A percentile compares a stretch with the other conserved stretches of the same genome.
Evolutionary conservation across 2,113 vertebrate species (phyloP).

Genomic region (Cheirogaleus medius): DNA sequence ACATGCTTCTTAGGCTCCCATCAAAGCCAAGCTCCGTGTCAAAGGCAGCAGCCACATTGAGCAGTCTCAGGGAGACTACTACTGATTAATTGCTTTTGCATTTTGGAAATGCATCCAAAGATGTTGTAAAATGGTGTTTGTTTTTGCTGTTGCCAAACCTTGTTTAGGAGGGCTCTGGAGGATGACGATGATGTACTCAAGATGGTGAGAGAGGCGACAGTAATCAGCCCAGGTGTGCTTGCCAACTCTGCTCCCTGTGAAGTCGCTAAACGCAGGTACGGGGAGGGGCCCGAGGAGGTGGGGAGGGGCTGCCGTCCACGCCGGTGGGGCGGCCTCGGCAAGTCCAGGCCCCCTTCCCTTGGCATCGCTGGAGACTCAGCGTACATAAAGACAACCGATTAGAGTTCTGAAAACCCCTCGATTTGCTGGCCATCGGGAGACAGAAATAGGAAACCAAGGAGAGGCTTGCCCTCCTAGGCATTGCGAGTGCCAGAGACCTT

Average conservation of each 20-base stretch:
- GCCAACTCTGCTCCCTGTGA: slow-evolving; percentile 58
- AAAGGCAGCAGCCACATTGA: slow-evolving; percentile 79
- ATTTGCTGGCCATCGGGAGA: slow-evolving; percentile 23
- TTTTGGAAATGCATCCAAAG: slow-evolving; percentile 85
- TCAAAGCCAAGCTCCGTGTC: slow-evolving; percentile 83
- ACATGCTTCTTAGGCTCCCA: slow-evolving; percentile 79
- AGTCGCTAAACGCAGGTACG: slow-evolving; percentile 25
- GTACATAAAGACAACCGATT: slow-evolving; percentile 25
- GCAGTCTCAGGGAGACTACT: slow-evolving; percentile 78
- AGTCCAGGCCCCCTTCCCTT: neutral
- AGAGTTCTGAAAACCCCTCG: slow-evolving; percentile 12
- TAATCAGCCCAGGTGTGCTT: slow-evolving; percentile 73
- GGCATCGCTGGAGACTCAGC: neutral
- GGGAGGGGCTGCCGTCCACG: neutral
- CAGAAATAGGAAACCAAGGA: slow-evolving; percentile 65
- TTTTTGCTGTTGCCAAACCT: slow-evolving; percentile 84
- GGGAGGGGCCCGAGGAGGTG: neutral
- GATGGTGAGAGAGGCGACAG: slow-evolving; percentile 67
- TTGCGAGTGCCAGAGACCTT: slow-evolving; percentile 21
- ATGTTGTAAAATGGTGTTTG: slow-evolving; percentile 82
- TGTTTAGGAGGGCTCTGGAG: slow-evolving; percentile 81
- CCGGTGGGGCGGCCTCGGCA: neutral
- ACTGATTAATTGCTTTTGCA: slow-evolving; percentile 85
- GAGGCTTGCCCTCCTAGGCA: slow-evolving; percentile 54
- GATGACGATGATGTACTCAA: slow-evolving; percentile 43